Evolutionary conservation across 2,113 vertebrate species (phyloP).

Genomic region (Buteo buteo): DNA sequence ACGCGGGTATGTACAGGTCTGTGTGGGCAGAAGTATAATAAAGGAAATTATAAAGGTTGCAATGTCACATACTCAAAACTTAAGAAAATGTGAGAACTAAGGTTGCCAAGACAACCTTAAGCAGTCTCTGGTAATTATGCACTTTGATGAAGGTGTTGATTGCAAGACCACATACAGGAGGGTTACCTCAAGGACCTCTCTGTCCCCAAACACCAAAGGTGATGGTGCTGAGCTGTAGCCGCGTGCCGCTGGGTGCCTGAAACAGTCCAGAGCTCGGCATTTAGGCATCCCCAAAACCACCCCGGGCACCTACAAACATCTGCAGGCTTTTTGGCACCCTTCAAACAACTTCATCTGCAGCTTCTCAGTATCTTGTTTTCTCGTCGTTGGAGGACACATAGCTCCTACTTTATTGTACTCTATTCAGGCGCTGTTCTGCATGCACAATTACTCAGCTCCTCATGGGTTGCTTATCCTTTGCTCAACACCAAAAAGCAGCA

Average conservation of each 20-base stretch:
- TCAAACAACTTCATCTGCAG: neutral
- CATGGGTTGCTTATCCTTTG: neutral
- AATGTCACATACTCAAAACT: neutral
- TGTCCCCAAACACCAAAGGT: neutral
- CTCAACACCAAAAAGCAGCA: neutral
- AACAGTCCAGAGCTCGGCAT: neutral
- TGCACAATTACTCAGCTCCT: neutral
- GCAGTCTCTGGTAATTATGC: neutral
- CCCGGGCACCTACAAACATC: fast-evolving
- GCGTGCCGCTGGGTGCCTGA: neutral
- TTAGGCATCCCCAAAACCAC: neutral
- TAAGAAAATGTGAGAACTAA: neutral
- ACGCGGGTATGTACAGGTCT: fast-evolving
- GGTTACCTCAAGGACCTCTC: neutral
- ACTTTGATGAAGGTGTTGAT: neutral
- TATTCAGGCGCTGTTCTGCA: neutral
- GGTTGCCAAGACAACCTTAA: neutral
- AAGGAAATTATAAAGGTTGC: neutral
- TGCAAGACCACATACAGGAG: neutral
- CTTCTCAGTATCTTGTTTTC: neutral
- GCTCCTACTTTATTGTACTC: neutral
- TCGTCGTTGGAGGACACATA: neutral
- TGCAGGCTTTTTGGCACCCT: neutral
- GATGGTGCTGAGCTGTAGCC: neutral
- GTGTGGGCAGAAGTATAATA: neutral